phyloP scores from a whole-genome alignment of 35 echinoderm and acorn worm genomes.

The Hemicentrotus pulcherrimus region DNA sequence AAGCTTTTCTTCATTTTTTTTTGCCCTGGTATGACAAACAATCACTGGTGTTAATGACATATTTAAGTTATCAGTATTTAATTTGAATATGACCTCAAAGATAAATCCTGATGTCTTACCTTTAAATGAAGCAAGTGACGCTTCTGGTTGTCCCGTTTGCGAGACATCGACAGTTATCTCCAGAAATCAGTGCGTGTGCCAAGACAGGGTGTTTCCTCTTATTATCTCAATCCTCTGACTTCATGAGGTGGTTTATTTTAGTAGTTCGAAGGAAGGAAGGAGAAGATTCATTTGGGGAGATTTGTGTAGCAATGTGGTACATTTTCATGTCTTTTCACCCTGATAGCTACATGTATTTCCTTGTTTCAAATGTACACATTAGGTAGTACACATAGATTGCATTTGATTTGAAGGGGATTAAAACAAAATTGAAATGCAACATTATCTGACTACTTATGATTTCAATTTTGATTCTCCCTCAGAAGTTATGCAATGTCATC shows the following conservation, averaged over 20 bases:
- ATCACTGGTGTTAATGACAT: no score
- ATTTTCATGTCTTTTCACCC: not conserved
- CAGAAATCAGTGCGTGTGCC: not conserved
- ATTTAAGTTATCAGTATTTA: no score
- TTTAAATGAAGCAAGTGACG: not conserved
- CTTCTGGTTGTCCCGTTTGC: not conserved
- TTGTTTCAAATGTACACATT: not conserved
- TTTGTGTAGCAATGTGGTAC: not conserved
- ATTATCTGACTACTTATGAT: no score
- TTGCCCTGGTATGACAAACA: no score
- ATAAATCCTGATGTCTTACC: no score
- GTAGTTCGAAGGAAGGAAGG: not conserved
- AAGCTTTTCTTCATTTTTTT: no score
- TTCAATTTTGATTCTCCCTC: no score
- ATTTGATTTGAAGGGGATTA: no score
- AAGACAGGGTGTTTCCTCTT: not conserved
- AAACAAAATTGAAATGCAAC: no score
- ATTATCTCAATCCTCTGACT: not conserved
- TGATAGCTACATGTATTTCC: not conserved
- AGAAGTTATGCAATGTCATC: no score
- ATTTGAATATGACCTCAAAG: no score
- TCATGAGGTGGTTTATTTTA: not conserved
- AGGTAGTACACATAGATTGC: not conserved
- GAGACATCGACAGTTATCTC: not conserved
- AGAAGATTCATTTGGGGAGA: not conserved